Percentiles rank a stretch among this genome's conserved stretches.
These are phyloP conservation scores for Ramazzottius varieornatus DNA, from an alignment of 2,888 invertebrate genomes.

Conservation along the genomic window DNA sequence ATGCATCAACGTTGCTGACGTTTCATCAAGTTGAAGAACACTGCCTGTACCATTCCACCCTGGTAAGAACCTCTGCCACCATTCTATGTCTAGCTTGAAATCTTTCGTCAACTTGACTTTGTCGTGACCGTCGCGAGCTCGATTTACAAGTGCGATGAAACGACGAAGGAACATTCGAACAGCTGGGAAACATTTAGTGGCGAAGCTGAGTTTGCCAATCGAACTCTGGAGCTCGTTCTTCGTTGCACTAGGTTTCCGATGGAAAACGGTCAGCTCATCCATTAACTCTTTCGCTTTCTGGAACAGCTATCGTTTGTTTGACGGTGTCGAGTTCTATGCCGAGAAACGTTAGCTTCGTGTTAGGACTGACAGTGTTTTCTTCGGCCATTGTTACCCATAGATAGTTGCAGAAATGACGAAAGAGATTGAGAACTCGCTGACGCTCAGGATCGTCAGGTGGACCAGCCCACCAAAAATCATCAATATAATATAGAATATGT, in stretches of 20 bases:
- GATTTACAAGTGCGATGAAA: neutral
- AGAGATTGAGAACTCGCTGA: neutral
- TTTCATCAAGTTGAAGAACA: neutral
- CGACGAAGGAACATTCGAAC: neutral
- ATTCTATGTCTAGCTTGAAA: neutral
- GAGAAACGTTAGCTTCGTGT: neutral
- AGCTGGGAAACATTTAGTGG: constrained; percentile 4
- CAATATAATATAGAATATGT: neutral
- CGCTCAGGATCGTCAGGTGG: neutral
- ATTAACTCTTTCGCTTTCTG: too few relatives aligned
- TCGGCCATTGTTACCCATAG: neutral
- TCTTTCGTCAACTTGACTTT: neutral
- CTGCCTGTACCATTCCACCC: neutral
- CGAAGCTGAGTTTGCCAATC: neutral
- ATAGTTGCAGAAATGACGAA: neutral
- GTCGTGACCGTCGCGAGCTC: neutral
- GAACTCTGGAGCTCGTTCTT: neutral
- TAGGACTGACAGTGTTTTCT: neutral
- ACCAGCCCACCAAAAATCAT: neutral
- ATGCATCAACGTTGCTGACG: neutral
- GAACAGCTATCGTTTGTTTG: neutral
- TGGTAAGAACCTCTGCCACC: constrained; percentile 2
- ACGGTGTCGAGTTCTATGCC: neutral
- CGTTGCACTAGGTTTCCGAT: too few relatives aligned
- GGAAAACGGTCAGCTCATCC: neutral